A percentile compares a stretch with the other conserved stretches of the same genome.
phyloP scores from a whole-genome alignment of 2,113 vertebrate genomes.

The Bufo gargarizans region DNA sequence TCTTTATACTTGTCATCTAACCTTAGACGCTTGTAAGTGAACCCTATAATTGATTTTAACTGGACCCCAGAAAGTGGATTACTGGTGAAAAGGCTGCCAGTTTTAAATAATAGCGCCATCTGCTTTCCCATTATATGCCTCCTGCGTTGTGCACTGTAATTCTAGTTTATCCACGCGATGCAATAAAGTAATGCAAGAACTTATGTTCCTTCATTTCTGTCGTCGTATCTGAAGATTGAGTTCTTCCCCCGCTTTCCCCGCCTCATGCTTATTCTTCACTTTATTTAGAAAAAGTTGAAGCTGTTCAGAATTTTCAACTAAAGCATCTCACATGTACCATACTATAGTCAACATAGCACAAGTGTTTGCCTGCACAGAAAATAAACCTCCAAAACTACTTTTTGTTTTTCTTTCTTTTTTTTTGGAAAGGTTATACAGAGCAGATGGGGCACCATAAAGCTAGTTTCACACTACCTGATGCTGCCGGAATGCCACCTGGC shows the following conservation, averaged over 20 bases:
- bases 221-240: not conserved
- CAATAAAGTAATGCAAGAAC: not conserved
- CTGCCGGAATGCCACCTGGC: too few species aligned
- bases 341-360: too few species aligned
- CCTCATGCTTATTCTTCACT: not conserved
- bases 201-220: not conserved
- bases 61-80: not conserved
- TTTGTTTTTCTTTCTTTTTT: not conserved
- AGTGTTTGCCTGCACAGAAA: too few species aligned
- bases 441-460: too few species aligned
- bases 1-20: not conserved
- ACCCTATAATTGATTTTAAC: not conserved
- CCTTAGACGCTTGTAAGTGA: not conserved
- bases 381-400: too few species aligned
- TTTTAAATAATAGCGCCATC: not conserved
- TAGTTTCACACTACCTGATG: too few species aligned
- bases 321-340: too few species aligned
- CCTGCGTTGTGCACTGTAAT: not conserved
- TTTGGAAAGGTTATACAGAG: too few species aligned
- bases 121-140: not conserved
- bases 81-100: not conserved
- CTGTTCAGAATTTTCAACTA: too few species aligned
- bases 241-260: not conserved
- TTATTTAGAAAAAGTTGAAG: too few species aligned
- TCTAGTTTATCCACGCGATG: not conserved